A percentile compares a stretch with the other conserved stretches of the same genome.
Conservation (phyloP, 2,797 vertebrate genomes). For the Sebastes hubbsi region DNA sequence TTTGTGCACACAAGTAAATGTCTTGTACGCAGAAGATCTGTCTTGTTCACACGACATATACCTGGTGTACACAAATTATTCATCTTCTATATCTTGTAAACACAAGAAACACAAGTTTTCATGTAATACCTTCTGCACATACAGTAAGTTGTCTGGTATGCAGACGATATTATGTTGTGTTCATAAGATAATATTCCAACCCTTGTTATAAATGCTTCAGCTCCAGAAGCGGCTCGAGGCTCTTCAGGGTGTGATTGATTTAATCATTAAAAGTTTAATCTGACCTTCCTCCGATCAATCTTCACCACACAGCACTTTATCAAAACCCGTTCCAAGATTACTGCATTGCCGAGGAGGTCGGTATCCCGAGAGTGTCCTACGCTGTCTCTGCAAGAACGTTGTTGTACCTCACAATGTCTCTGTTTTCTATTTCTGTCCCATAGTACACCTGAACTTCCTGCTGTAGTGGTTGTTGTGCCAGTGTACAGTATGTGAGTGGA, state of each 20-base stretch:
- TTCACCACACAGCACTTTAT: slow-evolving; percentile 16
- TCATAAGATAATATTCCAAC: neutral
- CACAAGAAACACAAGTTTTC: no score
- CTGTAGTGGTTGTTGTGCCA: no score
- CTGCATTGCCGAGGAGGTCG: neutral
- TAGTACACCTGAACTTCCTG: no score
- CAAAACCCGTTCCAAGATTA: neutral
- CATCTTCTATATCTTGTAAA: no score
- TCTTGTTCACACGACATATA: neutral
- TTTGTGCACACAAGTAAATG: neutral
- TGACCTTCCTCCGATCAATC: neutral
- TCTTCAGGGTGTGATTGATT: neutral
- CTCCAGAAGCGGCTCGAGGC: neutral
- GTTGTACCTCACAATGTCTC: neutral
- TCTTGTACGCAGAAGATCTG: no score
- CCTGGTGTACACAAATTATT: neutral
- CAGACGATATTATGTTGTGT: neutral
- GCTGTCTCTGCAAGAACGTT: neutral
- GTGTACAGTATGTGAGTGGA: no score
- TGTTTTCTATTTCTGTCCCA: neutral
- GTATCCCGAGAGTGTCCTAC: neutral
- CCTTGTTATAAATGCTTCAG: neutral
- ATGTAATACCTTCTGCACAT: no score
- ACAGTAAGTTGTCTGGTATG: neutral
- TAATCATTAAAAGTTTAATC: neutral